Evolutionary conservation across 2,113 vertebrate species (phyloP).

Genomic region (Platichthys stellatus): DNA sequence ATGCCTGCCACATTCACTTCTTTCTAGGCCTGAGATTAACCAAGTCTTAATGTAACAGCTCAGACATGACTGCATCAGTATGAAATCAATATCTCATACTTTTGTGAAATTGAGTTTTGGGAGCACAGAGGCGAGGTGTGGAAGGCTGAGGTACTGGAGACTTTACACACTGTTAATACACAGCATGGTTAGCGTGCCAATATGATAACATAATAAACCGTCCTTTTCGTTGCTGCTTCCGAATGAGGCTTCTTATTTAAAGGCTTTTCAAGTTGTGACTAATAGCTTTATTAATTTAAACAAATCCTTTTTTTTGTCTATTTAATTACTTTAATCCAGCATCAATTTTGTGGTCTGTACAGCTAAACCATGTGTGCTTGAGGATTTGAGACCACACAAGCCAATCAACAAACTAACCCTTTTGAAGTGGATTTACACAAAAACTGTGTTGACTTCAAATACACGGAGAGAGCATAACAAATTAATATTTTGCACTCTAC

Average conservation of each 20-base stretch:
- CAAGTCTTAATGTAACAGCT: slow-evolving; percentile 74
- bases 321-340: not conserved
- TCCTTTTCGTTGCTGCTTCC: not conserved
- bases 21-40: slow-evolving; percentile 70
- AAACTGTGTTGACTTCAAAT: slow-evolving; percentile 11
- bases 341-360: not conserved
- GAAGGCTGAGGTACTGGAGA: slow-evolving; percentile 4
- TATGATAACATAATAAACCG: not conserved
- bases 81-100: slow-evolving; percentile 82
- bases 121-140: slow-evolving; percentile 30
- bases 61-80: slow-evolving; percentile 70
- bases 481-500: not conserved
- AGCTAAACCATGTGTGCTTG: not conserved
- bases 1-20: slow-evolving; percentile 45
- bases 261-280: not conserved
- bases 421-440: slow-evolving; percentile 5
- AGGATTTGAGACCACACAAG: not conserved
- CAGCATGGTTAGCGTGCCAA: not conserved
- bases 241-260: not conserved
- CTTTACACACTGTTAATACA: not conserved
- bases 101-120: slow-evolving; percentile 74
- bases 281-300: too few species aligned
- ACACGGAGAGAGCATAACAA: not conserved
- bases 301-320: too few species aligned
- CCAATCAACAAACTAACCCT: not conserved